These are phyloP conservation scores for Aurelia coerulea DNA, from an alignment of 30 jellyfish, hydroid and myxozoan genomes.

Conservation along the genomic window DNA sequence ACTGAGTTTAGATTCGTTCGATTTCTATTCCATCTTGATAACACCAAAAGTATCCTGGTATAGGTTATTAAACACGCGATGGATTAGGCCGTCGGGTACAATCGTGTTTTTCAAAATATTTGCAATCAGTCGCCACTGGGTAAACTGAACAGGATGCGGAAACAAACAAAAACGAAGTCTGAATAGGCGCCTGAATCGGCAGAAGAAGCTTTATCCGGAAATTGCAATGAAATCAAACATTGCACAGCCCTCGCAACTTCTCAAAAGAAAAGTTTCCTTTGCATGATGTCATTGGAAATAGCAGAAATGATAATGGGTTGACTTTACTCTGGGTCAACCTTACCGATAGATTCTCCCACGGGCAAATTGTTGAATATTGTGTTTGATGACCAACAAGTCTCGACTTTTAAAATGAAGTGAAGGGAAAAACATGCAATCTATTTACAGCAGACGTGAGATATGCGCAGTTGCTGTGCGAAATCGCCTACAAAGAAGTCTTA, in stretches of 20 bases:
- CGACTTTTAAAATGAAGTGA: too few species aligned
- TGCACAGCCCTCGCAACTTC: constrained; percentile 19
- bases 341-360: too few species aligned
- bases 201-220: constrained; percentile 27
- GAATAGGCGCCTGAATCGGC: constrained; percentile 33
- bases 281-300: background rate
- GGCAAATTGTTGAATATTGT: too few species aligned
- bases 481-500: too few species aligned
- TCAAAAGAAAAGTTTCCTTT: background rate
- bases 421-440: too few species aligned
- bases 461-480: too few species aligned
- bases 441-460: too few species aligned
- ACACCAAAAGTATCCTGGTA: too few species aligned
- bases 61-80: background rate
- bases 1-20: too few species aligned
- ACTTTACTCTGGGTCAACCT: background rate
- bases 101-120: background rate
- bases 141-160: constrained; percentile 20
- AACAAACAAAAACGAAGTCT: constrained; percentile 16
- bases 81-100: background rate
- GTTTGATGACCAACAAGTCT: too few species aligned
- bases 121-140: constrained; percentile 38
- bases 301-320: background rate
- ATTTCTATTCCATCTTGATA: too few species aligned
- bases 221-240: constrained; percentile 27